A percentile compares a stretch with the other conserved stretches of the same genome.
Evolutionary conservation across 1,140 invertebrate genomes (phyloP).

Genomic region (Mya arenaria): DNA sequence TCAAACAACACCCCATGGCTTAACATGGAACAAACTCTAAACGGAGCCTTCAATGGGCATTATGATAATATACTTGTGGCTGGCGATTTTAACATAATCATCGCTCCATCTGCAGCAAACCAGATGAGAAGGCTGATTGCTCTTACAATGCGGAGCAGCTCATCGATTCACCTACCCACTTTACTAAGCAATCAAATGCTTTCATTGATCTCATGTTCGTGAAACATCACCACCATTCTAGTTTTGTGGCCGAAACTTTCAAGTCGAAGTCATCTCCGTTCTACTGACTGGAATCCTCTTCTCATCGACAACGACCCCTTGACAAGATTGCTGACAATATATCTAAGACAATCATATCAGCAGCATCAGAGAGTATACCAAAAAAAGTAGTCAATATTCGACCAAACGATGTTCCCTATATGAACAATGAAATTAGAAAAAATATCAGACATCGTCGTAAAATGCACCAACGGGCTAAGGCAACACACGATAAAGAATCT

Average conservation of each 20-base stretch:
- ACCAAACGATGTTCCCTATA: conserved; percentile 34
- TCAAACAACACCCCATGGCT: conserved; percentile 17
- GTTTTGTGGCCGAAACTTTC: conserved; percentile 13
- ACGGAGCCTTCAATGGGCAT: conserved; percentile 6
- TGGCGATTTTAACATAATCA: conserved; percentile 5
- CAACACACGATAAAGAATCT: too few species aligned
- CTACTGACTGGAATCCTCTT: conserved; percentile 4
- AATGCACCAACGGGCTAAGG: conserved; percentile 20
- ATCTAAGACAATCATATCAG: too few species aligned
- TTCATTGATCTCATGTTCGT: conserved; percentile 26
- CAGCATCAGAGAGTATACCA: conserved; percentile 38
- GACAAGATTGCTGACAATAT: conserved; percentile 15
- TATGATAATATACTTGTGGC: conserved; percentile 6
- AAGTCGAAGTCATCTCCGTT: neutral
- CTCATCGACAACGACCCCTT: neutral
- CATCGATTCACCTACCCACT: conserved; percentile 29
- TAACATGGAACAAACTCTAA: neutral
- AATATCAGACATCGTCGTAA: neutral
- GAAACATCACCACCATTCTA: neutral
- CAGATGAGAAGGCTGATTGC: neutral
- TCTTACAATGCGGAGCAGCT: conserved; percentile 25
- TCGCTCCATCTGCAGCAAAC: neutral
- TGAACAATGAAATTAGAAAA: conserved; percentile 13
- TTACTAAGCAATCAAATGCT: conserved; percentile 10
- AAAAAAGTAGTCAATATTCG: conserved; percentile 40